Base-by-base conservation (phyloP, 2,113 vertebrate species). In the Colinus virginianus region DNA sequence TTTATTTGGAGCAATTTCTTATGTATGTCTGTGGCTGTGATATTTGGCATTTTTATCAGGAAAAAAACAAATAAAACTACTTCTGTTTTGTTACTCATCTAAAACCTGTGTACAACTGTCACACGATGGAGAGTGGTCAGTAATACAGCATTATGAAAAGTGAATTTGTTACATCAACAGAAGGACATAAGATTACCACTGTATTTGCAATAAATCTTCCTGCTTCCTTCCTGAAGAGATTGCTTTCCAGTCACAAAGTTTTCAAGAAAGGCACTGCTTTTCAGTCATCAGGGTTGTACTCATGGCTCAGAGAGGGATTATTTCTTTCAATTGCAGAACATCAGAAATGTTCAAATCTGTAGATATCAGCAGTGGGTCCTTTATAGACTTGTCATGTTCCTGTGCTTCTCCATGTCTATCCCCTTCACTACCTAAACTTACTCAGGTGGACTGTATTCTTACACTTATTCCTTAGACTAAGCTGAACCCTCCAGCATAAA, bases 121-220 rank as follows among this genome's bases (percentile, higher is more conserved):
- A 86, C 88, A 87, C 86, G 94, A 62, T 93, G 85, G 93, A 97
- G 92, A 95, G 94, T 88, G 84, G 80, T 95, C 91, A 91, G 53
- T 96, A 96, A 96, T 93, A 38, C 76, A 92, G 26, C 64, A 76
- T 56, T 84, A 81, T 18, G 79, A 76, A 94, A 95, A 96, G 95
- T 30, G 93, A 80, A 90, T 93, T 97, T 97, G 90, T 96, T 94
- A 91, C 87, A 95, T 91, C 42, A 32, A 72, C 93, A 90, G 22
- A 84, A 93, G 88, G 94, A 86, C 72, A 93, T 78, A 90, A 91
- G 87, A 21, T 91, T 72, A 22, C 10, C 66, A 4, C 91, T 95
- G 84, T 94, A 88, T 96, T 95, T 95, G 53, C 81, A 84, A 28
- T 90, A 92, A 84, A 72, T 59, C 43, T 90, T 51, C 46, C 26